Evolutionary conservation across 2,888 invertebrate species (phyloP).

Genomic region (Drosophila siamana): DNA sequence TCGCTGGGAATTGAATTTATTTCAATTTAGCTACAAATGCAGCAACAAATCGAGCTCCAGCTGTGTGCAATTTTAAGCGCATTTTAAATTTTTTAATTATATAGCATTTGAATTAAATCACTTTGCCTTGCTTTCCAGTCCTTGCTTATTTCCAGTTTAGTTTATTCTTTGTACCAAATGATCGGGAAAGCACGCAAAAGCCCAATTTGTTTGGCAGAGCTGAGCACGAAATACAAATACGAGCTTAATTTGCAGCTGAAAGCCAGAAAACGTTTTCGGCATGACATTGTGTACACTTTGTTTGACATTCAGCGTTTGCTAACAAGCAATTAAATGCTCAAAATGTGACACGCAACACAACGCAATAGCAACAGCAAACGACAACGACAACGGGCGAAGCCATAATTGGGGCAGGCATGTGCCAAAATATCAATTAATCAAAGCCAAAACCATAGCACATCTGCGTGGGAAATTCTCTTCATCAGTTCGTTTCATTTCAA

Average conservation of each 20-base stretch:
- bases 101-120: constrained; percentile 31
- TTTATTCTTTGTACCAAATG: constrained; percentile 4
- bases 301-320: constrained; percentile 65
- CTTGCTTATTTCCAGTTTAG: constrained; percentile 29
- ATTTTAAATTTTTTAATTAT: constrained; percentile 43
- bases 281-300: constrained; percentile 69
- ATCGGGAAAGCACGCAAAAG: constrained; percentile 61
- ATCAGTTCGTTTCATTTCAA: constrained; percentile 8
- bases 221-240: constrained; percentile 63
- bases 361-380: background rate
- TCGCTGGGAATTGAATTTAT: constrained; percentile 35
- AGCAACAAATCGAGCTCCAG: constrained; percentile 3
- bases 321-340: constrained; percentile 69
- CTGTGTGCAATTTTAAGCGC: constrained; percentile 38
- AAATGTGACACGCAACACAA: constrained; percentile 63
- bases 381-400: constrained; percentile 2
- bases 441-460: constrained; percentile 1
- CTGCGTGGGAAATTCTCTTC: background rate
- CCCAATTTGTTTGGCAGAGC: constrained; percentile 69
- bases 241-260: constrained; percentile 73
- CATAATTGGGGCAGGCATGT: constrained; percentile 48
- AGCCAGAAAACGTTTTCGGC: constrained; percentile 64
- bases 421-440: constrained; percentile 69
- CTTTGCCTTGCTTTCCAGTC: background rate
- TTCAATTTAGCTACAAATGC: background rate